Percentiles rank a stretch among this genome's conserved stretches.
Conservation (phyloP, 1,140 invertebrate genomes). For the Argopecten irradians region DNA sequence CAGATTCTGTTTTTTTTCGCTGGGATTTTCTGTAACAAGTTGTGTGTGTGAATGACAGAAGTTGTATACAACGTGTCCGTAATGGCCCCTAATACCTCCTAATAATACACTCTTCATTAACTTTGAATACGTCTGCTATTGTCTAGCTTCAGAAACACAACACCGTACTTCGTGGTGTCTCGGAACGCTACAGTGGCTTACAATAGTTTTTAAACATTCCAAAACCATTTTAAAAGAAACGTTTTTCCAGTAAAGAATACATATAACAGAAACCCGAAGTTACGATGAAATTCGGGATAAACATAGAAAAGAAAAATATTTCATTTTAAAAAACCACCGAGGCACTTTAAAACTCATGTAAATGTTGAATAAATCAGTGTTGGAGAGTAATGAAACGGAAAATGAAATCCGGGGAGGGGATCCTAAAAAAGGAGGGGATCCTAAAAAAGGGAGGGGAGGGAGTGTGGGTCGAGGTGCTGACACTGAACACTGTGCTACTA, state of each 20-base stretch:
- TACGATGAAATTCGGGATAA: neutral
- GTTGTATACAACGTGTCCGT: neutral
- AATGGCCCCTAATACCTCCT: neutral
- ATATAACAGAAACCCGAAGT: neutral
- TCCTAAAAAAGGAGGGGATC: neutral
- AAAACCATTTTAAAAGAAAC: neutral
- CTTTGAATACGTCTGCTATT: neutral
- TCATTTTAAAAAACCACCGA: neutral
- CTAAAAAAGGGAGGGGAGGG: neutral
- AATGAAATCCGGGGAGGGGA: neutral
- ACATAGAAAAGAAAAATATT: neutral
- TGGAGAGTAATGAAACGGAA: neutral
- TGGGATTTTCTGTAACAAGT: neutral
- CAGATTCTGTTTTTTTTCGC: neutral
- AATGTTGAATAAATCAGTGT: neutral
- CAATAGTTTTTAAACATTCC: constrained; percentile 17
- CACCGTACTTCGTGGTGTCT: neutral
- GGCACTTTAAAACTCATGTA: neutral
- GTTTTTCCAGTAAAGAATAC: neutral
- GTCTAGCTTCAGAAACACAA: neutral
- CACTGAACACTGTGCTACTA: neutral
- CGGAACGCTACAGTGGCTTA: neutral
- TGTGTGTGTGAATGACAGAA: neutral
- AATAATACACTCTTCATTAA: neutral
- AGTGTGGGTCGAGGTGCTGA: neutral